A percentile compares a stretch with the other conserved stretches of the same genome.
phyloP scores from a whole-genome alignment of 92 coral and sea anemone genomes.

The Zoanthus gigantus region DNA sequence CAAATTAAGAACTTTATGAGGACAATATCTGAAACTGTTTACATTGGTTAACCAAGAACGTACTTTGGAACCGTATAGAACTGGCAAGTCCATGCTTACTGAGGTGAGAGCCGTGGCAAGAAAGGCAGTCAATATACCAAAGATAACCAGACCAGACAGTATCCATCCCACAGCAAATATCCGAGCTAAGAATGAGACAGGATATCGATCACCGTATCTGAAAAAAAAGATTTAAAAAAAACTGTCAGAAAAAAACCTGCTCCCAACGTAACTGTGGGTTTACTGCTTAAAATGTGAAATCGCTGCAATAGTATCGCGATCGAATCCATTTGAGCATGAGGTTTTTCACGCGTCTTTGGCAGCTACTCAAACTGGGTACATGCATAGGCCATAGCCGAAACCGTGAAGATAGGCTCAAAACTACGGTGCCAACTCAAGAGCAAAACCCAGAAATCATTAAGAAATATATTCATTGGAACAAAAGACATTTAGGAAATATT shows the following conservation, averaged over 20 bases:
- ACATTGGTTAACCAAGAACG: neutral
- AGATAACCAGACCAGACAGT: constrained; percentile 23
- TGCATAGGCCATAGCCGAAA: too few relatives aligned
- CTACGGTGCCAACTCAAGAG: too few relatives aligned
- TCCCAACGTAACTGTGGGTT: neutral
- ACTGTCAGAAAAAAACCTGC: neutral
- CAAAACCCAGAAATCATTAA: too few relatives aligned
- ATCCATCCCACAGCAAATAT: constrained; percentile 35
- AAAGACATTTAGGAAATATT: too few relatives aligned
- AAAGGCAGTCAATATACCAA: constrained; percentile 26
- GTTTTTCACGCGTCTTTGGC: too few relatives aligned
- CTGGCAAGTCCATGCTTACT: constrained; percentile 28
- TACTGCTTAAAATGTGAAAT: too few relatives aligned
- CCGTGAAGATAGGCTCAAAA: too few relatives aligned
- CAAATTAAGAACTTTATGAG: neutral
- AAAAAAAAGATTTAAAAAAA: neutral
- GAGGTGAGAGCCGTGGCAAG: constrained; percentile 39
- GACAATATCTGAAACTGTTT: neutral
- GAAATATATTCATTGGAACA: too few relatives aligned
- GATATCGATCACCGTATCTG: constrained; percentile 37
- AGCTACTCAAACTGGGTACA: too few relatives aligned
- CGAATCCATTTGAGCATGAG: too few relatives aligned
- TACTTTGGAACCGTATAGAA: constrained; percentile 16
- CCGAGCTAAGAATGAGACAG: constrained; percentile 29
- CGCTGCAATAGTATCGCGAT: too few relatives aligned